phyloP scores from a whole-genome alignment of 2,113 vertebrate species.

The Centropristis striata region DNA sequence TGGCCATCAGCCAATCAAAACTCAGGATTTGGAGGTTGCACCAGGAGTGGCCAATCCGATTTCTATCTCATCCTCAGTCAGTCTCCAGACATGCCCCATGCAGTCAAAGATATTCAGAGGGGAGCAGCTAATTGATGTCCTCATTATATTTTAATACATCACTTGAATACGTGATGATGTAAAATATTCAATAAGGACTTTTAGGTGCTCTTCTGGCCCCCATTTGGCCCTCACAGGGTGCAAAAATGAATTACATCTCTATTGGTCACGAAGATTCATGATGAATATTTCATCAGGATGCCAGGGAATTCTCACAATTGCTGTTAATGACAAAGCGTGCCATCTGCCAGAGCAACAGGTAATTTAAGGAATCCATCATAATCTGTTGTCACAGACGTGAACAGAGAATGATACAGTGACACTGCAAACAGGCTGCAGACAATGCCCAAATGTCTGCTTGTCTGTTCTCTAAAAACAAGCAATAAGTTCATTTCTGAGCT shows the following conservation, averaged over 20 bases:
- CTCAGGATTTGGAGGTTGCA: background rate
- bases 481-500: constrained; percentile 21
- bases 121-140: constrained; percentile 49
- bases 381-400: constrained; percentile 44
- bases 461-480: constrained; percentile 27
- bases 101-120: constrained; percentile 26
- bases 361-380: constrained; percentile 66
- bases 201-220: constrained; percentile 32
- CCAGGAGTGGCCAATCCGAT: constrained; percentile 15
- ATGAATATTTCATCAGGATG: constrained; percentile 74
- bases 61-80: background rate
- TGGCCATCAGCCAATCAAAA: constrained; percentile 19
- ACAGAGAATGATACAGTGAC: constrained; percentile 35
- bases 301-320: constrained; percentile 53
- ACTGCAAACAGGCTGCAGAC: constrained; percentile 30
- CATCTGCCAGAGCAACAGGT: constrained; percentile 78
- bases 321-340: constrained; percentile 70
- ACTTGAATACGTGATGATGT: constrained; percentile 70
- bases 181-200: constrained; percentile 66
- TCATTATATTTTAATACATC: constrained; percentile 79
- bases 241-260: constrained; percentile 61
- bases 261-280: constrained; percentile 58
- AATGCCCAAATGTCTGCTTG: constrained; percentile 23
- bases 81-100: constrained; percentile 12
- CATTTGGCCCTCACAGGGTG: constrained; percentile 32